Base-by-base conservation (phyloP, 2,888 invertebrate species). In the Cinara cedri region DNA sequence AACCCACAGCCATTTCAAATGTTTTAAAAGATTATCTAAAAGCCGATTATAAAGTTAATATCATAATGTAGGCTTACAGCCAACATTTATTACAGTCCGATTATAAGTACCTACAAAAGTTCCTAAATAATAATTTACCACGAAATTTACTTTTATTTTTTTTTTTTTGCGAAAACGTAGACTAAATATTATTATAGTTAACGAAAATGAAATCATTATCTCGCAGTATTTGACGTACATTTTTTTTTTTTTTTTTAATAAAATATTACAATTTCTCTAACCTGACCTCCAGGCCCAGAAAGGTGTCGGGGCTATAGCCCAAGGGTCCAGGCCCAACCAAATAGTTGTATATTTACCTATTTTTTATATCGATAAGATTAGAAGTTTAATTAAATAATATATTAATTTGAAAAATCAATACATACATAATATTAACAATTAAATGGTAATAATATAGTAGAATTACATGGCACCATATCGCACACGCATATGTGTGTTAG, bases 41-140 rank as follows among this genome's bases (percentile, higher is more conserved):
- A 14, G n/a, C 26, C 60, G 46, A 72, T 72, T 60, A 60, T 46
- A 72, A 72, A 72, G 57, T 72, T 60, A 60, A 46, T 60, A 72
- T 46, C 46, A 26, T 24, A 13, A 26, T 57, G 24, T 49, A 60
- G 26, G 9, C n/a, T 60, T 60, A 26, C 13, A n/a, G 4, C 3
- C 16, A 3, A 26, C 16, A 24, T 71, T 71, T 57, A 57, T 44
- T 57, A 46, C 57, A 44, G 9, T 44, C 21, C 3, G 14, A 57
- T 6, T 46, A 21, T 42, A 44, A 44, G 21, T 21, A 44, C n/a
- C n/a, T n/a, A n/a, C n/a, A n/a, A n/a, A n/a, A n/a, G n/a, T n/a
- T n/a, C n/a, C n/a, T n/a, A n/a, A 10, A 21, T 4, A n/a, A 2
- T 10, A 16, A 21, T 55, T 21, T 34, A 14, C 3, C 3, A 6